Evolutionary conservation across 2,888 invertebrate genomes (phyloP).

Genomic region (Idaea dimidiata): DNA sequence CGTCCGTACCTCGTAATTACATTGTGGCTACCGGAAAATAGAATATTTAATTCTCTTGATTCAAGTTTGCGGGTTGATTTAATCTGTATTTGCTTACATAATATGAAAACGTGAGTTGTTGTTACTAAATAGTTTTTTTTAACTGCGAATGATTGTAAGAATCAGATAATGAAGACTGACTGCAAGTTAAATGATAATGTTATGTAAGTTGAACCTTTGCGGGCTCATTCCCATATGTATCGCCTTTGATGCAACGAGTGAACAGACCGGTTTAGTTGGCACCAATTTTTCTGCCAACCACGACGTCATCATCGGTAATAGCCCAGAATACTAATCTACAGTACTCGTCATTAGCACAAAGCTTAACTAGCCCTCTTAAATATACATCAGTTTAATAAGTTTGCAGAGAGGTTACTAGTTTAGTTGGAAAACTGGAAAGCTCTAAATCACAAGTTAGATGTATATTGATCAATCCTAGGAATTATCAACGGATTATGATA

Average conservation of each 20-base stretch:
- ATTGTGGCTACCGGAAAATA: constrained; percentile 27
- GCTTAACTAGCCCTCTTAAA: too few relatives aligned
- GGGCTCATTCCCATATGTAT: constrained; percentile 52
- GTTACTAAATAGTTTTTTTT: constrained; percentile 4
- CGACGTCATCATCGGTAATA: constrained; percentile 39
- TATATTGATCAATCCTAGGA: too few relatives aligned
- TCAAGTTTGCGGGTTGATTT: constrained; percentile 29
- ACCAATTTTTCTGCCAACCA: constrained; percentile 51
- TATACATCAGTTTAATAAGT: neutral
- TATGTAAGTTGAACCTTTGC: constrained; percentile 46
- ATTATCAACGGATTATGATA: too few relatives aligned
- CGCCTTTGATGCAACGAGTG: constrained; percentile 64
- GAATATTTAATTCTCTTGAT: constrained; percentile 29
- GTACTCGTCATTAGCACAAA: neutral
- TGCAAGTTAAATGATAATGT: constrained; percentile 18
- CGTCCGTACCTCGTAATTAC: constrained; percentile 26
- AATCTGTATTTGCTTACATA: constrained; percentile 22
- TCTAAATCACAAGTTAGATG: neutral
- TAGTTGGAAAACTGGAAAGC: neutral
- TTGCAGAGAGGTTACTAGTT: neutral
- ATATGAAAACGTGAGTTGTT: constrained; percentile 12
- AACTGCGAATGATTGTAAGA: neutral
- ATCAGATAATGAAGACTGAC: neutral
- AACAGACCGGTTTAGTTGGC: constrained; percentile 61
- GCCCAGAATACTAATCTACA: neutral